Evolutionary conservation across 2,113 vertebrate species (phyloP).

Genomic region (Corapipo altera): DNA sequence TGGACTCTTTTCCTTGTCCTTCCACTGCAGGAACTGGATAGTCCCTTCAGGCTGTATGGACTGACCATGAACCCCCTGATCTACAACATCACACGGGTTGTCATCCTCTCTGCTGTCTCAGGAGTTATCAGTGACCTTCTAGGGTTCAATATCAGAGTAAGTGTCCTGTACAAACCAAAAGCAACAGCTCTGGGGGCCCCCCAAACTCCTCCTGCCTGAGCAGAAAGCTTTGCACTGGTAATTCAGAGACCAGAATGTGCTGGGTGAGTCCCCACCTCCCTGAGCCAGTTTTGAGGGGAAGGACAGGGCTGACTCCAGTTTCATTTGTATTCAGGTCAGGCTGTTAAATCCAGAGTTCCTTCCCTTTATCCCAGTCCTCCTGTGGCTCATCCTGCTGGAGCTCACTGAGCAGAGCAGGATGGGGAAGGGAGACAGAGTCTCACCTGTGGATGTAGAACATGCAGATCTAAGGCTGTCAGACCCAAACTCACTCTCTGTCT

Average conservation of each 20-base stretch:
- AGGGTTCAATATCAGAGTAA: conserved; percentile 96
- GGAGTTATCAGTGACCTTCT: conserved; percentile 95
- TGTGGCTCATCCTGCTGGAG: neutral
- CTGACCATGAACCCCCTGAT: conserved; percentile 96
- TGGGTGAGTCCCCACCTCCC: neutral
- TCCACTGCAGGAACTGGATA: conserved; percentile 87
- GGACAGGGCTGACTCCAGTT: neutral
- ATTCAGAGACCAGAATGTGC: rapidly evolving
- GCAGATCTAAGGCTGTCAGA: neutral
- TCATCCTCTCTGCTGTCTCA: conserved; percentile 96
- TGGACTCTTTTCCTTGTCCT: neutral
- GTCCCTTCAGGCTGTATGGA: conserved; percentile 92
- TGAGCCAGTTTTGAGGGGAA: neutral
- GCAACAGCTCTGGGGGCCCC: neutral
- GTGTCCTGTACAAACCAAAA: neutral
- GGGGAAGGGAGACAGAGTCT: neutral
- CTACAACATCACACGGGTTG: conserved; percentile 95
- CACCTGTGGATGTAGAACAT: neutral
- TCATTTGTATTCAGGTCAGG: neutral
- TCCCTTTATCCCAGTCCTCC: neutral
- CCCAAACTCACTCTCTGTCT: neutral
- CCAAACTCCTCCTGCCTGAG: rapidly evolving
- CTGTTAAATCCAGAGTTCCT: neutral
- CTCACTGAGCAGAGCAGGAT: neutral
- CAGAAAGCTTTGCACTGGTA: neutral